Evolutionary conservation across 92 coral and sea anemone genomes (phyloP), one percentile per base, ranked within the genome.

Genomic region (Actinernus sp.): DNA sequence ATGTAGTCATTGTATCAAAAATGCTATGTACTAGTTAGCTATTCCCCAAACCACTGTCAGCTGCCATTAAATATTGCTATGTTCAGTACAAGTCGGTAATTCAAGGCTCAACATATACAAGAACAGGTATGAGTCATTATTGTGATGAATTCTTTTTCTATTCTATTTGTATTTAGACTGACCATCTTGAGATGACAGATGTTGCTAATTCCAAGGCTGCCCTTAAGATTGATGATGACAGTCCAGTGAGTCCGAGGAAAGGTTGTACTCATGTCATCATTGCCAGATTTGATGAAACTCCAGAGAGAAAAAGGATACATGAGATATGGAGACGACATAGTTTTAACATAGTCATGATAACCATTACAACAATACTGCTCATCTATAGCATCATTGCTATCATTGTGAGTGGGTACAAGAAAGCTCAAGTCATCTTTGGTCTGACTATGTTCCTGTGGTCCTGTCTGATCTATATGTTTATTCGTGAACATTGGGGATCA

Each of bases 401-500:
- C 17, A 78, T 46, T 44, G 47, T 66, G 2, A 88, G 96, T 58
- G 98, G 98, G 14, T 84, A 91, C 73, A 83, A 94, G 27, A 83
- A 84, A 25, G 98, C 91, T 27, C 63, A 72, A 31, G 76, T 88
- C 61, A 16, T 94, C 26, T 94, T 91, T 68, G 84, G 68, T 37
- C 40, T 94, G 4, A 87, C 97, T 0, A 70, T 94, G 86, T 88
- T 94, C 36, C 71, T 90, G 14, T 94, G 97, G 97, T 90, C 87
- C 66, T 94, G 93, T 54, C 55, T 94, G 71, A 71, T 90, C 0
- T 94, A 82, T 52, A 83, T 76, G 85, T 69, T 94, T 5, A 59
- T 94, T 2, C 80, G 89, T 10, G 79, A 86, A 31, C 69, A 78
- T 71, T 94, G 92, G 73, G 97, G 98, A 13, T 55, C 53, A 8